phyloP scores from a whole-genome alignment of 1,140 invertebrate genomes.

The Idris sp. region DNA sequence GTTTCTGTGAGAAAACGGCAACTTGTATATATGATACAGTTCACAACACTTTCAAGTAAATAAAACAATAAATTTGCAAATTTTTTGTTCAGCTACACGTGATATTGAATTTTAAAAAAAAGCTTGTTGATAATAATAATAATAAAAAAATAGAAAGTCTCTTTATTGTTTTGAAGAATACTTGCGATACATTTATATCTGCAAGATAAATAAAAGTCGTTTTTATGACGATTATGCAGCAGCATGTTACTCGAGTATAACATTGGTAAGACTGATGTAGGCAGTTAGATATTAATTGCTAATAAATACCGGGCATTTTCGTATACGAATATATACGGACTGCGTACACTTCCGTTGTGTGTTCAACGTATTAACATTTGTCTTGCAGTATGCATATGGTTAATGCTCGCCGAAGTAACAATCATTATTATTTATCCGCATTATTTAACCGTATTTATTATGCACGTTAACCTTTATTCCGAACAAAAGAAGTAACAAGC shows the following conservation, averaged over 20 bases:
- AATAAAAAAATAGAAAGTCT: too few species aligned
- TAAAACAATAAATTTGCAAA: too few species aligned
- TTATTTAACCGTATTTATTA: slow-evolving; percentile 59
- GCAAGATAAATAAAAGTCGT: slow-evolving; percentile 44
- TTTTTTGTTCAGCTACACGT: too few species aligned
- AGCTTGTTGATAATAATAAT: too few species aligned
- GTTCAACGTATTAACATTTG: slow-evolving; percentile 54
- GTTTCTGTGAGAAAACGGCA: too few species aligned
- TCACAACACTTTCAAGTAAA: too few species aligned
- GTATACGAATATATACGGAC: slow-evolving; percentile 41
- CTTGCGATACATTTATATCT: slow-evolving; percentile 11
- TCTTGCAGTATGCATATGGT: slow-evolving; percentile 39
- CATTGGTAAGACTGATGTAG: slow-evolving; percentile 55
- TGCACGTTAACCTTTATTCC: slow-evolving; percentile 48
- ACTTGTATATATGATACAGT: too few species aligned
- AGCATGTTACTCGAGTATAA: slow-evolving; percentile 39
- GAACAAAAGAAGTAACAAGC: slow-evolving; percentile 9
- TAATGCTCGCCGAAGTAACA: slow-evolving; percentile 26
- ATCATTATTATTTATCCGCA: slow-evolving; percentile 55
- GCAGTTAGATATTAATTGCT: slow-evolving; percentile 54
- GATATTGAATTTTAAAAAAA: too few species aligned
- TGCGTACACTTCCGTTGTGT: slow-evolving; percentile 50
- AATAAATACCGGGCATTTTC: slow-evolving; percentile 59
- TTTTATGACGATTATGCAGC: slow-evolving; percentile 48
- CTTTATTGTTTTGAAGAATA: slow-evolving; percentile 32